Conservation (phyloP, 2,888 invertebrate genomes). For the Ligdia adustata region DNA sequence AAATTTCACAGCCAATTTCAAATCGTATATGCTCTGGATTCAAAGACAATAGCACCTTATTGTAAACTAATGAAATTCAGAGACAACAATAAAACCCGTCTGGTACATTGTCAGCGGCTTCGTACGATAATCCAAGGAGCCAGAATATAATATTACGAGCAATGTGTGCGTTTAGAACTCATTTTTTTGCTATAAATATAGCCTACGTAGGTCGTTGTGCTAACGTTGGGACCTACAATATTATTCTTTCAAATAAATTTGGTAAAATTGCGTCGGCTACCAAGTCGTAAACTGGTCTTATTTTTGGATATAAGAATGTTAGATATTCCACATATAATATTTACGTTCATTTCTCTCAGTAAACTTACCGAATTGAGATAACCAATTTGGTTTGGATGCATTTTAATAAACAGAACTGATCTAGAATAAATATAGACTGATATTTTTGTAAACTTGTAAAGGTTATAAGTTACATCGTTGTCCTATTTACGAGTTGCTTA, state of each 20-base stretch:
- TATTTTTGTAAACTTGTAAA: too few relatives aligned
- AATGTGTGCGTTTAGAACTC: constrained; percentile 6
- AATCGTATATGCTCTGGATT: constrained; percentile 4
- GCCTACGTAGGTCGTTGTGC: constrained; percentile 10
- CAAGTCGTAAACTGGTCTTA: constrained; percentile 4
- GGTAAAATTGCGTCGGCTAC: constrained; percentile 2
- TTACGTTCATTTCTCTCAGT: constrained; percentile 1
- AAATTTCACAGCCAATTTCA: constrained; percentile 17
- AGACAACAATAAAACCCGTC: constrained; percentile 23
- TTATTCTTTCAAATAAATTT: constrained; percentile 14
- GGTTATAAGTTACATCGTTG: too few relatives aligned
- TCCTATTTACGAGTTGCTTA: too few relatives aligned
- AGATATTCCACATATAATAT: background rate
- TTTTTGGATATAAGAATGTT: constrained; percentile 5
- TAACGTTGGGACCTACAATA: constrained; percentile 1
- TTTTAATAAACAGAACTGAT: too few relatives aligned
- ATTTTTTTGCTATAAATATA: constrained; percentile 12
- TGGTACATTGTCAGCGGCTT: constrained; percentile 18
- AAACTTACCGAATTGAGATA: too few relatives aligned
- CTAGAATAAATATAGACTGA: too few relatives aligned
- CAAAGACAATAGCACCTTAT: constrained; percentile 20
- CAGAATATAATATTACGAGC: background rate
- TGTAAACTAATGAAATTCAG: constrained; percentile 25
- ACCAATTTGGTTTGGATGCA: too few relatives aligned
- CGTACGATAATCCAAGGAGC: constrained; percentile 2